phyloP scores from a whole-genome alignment of 2,113 vertebrate species.

The Clarias batrachus region DNA sequence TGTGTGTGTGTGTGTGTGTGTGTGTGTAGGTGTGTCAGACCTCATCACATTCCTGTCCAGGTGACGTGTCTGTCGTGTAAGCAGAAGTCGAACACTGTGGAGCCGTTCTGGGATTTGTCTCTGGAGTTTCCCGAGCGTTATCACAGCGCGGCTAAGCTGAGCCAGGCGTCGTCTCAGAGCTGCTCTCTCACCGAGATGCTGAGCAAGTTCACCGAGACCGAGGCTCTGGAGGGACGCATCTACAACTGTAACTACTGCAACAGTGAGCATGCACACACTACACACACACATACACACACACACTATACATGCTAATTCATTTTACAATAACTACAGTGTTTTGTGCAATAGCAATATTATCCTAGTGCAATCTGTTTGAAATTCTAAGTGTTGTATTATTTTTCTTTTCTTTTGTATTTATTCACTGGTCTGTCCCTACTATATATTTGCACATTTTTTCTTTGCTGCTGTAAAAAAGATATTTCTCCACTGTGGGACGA shows the following conservation, averaged over 20 bases:
- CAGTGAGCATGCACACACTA: conserved; percentile 74
- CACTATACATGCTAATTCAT: too few species aligned
- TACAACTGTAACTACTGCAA: conserved; percentile 99
- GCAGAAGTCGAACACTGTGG: conserved; percentile 96
- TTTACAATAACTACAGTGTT: too few species aligned
- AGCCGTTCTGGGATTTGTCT: conserved; percentile 98
- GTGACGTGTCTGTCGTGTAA: conserved; percentile 96
- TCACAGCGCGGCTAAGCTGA: conserved; percentile 83
- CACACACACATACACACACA: background rate
- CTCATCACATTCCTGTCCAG: conserved; percentile 71
- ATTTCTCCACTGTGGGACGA: too few species aligned
- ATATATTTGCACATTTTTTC: too few species aligned
- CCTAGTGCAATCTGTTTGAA: too few species aligned
- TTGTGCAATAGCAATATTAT: too few species aligned
- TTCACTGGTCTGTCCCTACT: too few species aligned
- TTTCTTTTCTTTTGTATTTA: too few species aligned
- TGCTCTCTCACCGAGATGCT: conserved; percentile 97
- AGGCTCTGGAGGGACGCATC: conserved; percentile 93
- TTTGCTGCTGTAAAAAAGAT: too few species aligned
- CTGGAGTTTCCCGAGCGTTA: conserved; percentile 97
- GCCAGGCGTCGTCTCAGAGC: conserved; percentile 77
- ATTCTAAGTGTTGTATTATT: too few species aligned
- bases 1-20: background rate
- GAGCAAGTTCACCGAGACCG: conserved; percentile 98
- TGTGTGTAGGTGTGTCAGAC: too few species aligned